Conservation (phyloP, 64 coral and sea anemone genomes). For the Cladopsammia gracilis region DNA sequence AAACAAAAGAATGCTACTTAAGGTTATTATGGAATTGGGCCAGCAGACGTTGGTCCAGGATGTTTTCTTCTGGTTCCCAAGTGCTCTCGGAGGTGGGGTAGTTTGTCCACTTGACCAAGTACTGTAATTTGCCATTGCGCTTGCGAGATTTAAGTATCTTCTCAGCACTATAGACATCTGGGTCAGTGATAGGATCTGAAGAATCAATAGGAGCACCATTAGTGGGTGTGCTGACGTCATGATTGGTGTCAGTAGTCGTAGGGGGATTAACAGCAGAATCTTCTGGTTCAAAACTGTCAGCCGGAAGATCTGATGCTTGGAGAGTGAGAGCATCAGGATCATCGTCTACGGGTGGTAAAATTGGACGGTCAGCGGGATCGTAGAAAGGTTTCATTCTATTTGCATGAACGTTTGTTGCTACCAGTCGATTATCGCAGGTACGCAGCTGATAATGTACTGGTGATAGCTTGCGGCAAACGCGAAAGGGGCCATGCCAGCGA, state of each 20-base stretch:
- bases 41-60: neutral
- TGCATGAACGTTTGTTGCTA: constrained; percentile 1
- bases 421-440: constrained; percentile 11
- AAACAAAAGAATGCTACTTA: neutral
- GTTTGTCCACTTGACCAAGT: constrained; percentile 13
- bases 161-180: constrained; percentile 23
- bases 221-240: neutral
- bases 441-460: neutral
- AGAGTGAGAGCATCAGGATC: neutral
- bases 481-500: constrained; percentile 2
- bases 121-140: neutral
- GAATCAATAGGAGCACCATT: neutral
- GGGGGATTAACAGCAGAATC: neutral
- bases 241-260: too few species aligned
- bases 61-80: constrained; percentile 50
- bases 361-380: constrained; percentile 20
- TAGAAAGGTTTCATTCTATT: constrained; percentile 9
- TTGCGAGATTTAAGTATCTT: neutral
- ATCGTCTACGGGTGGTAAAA: neutral
- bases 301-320: neutral
- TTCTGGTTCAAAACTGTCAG: neutral
- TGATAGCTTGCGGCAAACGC: neutral
- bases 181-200: neutral
- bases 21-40: neutral
- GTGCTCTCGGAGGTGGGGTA: neutral